Conservation (phyloP, 2,888 invertebrate genomes). For the Podabrus alpinus region DNA sequence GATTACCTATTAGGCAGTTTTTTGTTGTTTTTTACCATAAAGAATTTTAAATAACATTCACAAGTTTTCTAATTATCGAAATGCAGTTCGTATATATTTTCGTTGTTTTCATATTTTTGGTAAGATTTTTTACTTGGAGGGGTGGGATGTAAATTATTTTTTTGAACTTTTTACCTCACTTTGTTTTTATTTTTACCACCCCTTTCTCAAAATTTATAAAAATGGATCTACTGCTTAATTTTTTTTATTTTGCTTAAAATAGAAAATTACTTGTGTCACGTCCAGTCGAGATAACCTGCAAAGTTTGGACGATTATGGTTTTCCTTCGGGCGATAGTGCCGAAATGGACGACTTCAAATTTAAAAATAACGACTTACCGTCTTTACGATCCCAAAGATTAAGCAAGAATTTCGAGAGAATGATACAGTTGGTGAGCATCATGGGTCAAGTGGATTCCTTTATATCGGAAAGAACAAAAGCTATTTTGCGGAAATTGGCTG, state of each 20-base stretch:
- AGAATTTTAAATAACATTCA: background rate
- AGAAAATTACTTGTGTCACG: background rate
- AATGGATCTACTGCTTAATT: too few relatives aligned
- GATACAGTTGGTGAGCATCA: slow-evolving; percentile 57
- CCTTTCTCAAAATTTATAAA: too few relatives aligned
- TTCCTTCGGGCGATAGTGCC: background rate
- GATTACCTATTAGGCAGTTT: background rate
- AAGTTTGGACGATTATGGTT: background rate
- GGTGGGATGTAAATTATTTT: background rate
- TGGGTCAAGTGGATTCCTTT: slow-evolving; percentile 59
- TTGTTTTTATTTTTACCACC: background rate
- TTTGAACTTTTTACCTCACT: background rate
- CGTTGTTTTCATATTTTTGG: background rate
- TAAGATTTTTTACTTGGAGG: background rate
- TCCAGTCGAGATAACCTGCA: background rate
- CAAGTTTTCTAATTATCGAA: background rate
- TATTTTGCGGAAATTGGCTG: slow-evolving; percentile 55
- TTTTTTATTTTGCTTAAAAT: background rate
- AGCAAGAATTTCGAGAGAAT: slow-evolving; percentile 57
- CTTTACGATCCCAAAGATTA: slow-evolving; percentile 51
- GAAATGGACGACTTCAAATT: slow-evolving; percentile 40
- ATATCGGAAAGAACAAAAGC: slow-evolving; percentile 55
- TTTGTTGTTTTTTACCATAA: background rate
- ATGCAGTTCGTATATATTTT: background rate
- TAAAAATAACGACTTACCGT: slow-evolving; percentile 46